A percentile compares a stretch with the other conserved stretches of the same genome.
Conservation (phyloP, 2,888 invertebrate species). For the Gymnosoma rotundatum region DNA sequence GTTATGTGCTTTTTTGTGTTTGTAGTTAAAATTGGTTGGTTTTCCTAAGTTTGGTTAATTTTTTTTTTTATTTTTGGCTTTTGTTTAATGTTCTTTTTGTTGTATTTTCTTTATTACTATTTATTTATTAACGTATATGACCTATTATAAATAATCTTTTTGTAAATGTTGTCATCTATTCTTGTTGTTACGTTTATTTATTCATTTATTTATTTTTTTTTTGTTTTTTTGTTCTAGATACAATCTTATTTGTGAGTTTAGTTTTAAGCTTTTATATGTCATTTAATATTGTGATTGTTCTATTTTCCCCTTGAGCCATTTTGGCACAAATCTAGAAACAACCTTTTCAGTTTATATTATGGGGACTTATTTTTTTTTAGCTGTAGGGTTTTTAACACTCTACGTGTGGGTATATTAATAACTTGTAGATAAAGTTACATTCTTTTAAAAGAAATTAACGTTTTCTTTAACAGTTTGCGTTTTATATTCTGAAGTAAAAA, state of each 20-base stretch:
- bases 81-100: constrained; percentile 42
- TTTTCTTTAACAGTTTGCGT: no score
- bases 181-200: constrained; percentile 58
- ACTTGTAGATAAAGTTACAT: no score
- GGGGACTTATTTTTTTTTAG: no score
- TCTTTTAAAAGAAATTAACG: no score
- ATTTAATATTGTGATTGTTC: background rate
- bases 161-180: constrained; percentile 73
- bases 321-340: no score
- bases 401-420: no score
- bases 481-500: no score
- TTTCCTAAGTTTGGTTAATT: constrained; percentile 50
- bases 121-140: constrained; percentile 61
- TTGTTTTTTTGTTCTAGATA: constrained; percentile 33
- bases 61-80: constrained; percentile 56
- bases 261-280: constrained; percentile 43
- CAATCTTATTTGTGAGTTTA: constrained; percentile 46
- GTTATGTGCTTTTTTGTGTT: constrained; percentile 21
- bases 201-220: no score
- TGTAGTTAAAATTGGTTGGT: constrained; percentile 55
- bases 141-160: constrained; percentile 72
- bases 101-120: constrained; percentile 18
- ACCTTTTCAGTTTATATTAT: no score
- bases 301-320: no score
- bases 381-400: no score